These are phyloP conservation scores for Dorcus parallelipipedus DNA, from an alignment of 2,888 invertebrate genomes.

Conservation along the genomic window DNA sequence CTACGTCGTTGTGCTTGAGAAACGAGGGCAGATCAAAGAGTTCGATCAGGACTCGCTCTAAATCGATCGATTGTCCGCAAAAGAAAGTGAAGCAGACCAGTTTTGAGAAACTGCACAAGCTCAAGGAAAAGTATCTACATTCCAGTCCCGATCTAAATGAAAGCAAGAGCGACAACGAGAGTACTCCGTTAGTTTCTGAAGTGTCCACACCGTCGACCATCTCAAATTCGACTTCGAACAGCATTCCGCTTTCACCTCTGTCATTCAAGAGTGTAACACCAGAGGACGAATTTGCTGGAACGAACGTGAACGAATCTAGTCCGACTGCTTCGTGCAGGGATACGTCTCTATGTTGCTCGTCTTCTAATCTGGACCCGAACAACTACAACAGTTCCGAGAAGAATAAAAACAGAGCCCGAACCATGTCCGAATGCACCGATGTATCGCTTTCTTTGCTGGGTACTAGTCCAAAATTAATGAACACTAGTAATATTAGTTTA, in stretches of 20 bases:
- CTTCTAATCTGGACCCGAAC: conserved; percentile 2
- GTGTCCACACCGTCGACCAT: conserved; percentile 35
- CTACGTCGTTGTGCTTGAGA: conserved; percentile 37
- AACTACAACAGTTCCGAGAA: conserved; percentile 10
- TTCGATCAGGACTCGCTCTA: conserved; percentile 34
- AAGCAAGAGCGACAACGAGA: conserved; percentile 60
- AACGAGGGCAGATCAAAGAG: conserved; percentile 29
- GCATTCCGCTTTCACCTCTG: conserved; percentile 33
- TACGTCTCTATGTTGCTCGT: conserved; percentile 3
- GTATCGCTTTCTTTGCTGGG: conserved; percentile 32
- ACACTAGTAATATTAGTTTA: conserved; percentile 36
- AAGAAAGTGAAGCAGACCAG: conserved; percentile 31
- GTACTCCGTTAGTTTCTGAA: conserved; percentile 62
- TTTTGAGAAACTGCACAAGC: conserved; percentile 39
- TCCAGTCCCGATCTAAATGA: conserved; percentile 41
- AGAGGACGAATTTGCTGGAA: conserved; percentile 32
- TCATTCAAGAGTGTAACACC: conserved; percentile 13
- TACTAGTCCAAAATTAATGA: conserved; percentile 20
- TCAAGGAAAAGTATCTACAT: conserved; percentile 45
- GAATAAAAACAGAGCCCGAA: conserved; percentile 27
- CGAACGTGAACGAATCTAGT: conserved; percentile 29
- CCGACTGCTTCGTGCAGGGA: conserved; percentile 19
- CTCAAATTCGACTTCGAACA: conserved; percentile 35
- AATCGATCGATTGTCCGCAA: conserved; percentile 38
- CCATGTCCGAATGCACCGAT: conserved; percentile 38